Percentiles rank a stretch among this genome's conserved stretches.
Conservation (phyloP, 2,113 vertebrate genomes). For the Lepus timidus region DNA sequence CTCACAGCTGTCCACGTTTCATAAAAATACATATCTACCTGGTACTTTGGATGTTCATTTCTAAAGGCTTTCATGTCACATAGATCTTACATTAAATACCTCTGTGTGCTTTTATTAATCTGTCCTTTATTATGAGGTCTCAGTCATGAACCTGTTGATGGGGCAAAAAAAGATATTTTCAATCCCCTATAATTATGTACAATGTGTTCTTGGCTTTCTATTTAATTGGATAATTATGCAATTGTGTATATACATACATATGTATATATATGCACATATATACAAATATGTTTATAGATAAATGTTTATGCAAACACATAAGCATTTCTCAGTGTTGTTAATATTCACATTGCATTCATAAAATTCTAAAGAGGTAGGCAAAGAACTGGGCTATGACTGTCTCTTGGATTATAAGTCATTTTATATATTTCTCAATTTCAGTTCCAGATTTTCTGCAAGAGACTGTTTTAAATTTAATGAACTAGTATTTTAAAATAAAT, state of each 20-base stretch:
- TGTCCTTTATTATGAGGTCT: neutral
- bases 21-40: neutral
- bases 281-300: neutral
- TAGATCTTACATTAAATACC: neutral
- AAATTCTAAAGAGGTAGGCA: neutral
- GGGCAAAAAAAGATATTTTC: neutral
- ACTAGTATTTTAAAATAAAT: neutral
- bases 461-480: constrained; percentile 24
- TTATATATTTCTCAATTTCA: constrained; percentile 9
- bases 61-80: neutral
- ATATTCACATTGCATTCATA: neutral
- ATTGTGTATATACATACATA: neutral
- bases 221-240: neutral
- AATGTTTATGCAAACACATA: neutral
- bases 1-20: neutral
- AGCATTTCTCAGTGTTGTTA: neutral
- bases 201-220: constrained; percentile 5
- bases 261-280: neutral
- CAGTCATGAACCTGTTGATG: neutral
- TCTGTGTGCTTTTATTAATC: neutral
- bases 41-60: neutral
- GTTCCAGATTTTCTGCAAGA: constrained; percentile 30
- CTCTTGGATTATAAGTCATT: constrained; percentile 5
- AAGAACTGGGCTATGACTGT: constrained; percentile 19
- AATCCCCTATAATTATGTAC: neutral